phyloP scores from a whole-genome alignment of 2,797 vertebrate genomes.

The Cyprinodon diabolis region DNA sequence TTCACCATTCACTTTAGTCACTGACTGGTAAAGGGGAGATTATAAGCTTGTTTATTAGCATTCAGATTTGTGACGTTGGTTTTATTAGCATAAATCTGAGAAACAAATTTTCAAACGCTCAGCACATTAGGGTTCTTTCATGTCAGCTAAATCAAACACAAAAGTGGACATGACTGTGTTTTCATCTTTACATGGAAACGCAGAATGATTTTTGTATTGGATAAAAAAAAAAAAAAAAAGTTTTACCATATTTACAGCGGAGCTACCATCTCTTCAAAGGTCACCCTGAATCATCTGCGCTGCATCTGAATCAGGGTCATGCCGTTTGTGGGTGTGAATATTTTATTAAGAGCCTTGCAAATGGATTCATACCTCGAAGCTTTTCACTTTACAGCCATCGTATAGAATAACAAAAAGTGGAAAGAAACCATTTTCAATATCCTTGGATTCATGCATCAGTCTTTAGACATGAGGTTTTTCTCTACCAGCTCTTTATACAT shows the following conservation, averaged over 20 bases:
- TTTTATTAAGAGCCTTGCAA: neutral
- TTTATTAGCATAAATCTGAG: slow-evolving; percentile 67
- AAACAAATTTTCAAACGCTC: slow-evolving; percentile 51
- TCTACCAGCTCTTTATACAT: too few relatives aligned
- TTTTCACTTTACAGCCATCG: too few relatives aligned
- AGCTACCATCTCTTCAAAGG: neutral
- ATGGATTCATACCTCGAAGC: too few relatives aligned
- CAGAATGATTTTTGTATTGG: slow-evolving; percentile 16
- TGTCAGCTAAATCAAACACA: slow-evolving; percentile 44
- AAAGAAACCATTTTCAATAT: too few relatives aligned
- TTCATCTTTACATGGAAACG: slow-evolving; percentile 12
- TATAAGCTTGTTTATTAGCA: slow-evolving; percentile 21
- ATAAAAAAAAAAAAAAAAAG: slow-evolving; percentile 35
- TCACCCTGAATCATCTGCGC: slow-evolving; percentile 30
- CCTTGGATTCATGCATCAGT: too few relatives aligned
- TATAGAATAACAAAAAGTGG: too few relatives aligned
- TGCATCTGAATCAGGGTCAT: slow-evolving; percentile 52
- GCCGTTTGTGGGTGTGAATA: slow-evolving; percentile 12
- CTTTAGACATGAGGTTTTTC: too few relatives aligned
- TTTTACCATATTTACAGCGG: slow-evolving; percentile 25
- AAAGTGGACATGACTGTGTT: slow-evolving; percentile 55
- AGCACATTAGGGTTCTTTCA: slow-evolving; percentile 23
- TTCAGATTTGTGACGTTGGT: slow-evolving; percentile 11
- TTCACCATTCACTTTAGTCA: slow-evolving; percentile 1
- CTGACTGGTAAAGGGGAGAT: neutral